These are phyloP conservation scores for Cheumatopsyche charites DNA, from an alignment of 1,140 invertebrate genomes.

Conservation along the genomic window DNA sequence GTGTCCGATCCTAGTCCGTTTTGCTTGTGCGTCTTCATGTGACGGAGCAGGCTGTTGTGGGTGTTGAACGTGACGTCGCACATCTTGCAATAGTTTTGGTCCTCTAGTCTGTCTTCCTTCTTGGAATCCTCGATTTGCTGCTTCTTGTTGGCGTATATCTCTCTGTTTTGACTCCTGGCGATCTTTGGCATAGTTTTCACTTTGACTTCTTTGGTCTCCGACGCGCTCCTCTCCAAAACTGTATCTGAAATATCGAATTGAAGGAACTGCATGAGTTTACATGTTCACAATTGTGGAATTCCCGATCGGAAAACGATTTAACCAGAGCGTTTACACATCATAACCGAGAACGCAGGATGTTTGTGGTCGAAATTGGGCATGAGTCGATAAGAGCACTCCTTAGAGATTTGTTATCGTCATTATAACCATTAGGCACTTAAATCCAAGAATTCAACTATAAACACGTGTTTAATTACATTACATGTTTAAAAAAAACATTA, in stretches of 20 bases:
- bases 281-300: too few relatives aligned
- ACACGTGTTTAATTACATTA: too few relatives aligned
- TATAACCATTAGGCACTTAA: too few relatives aligned
- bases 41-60: slow-evolving; percentile 87
- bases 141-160: not conserved
- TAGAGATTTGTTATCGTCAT: slow-evolving; percentile 35
- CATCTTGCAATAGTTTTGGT: slow-evolving; percentile 67
- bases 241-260: slow-evolving; percentile 33
- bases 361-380: slow-evolving; percentile 35
- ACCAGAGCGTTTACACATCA: not conserved
- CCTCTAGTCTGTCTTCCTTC: slow-evolving; percentile 28
- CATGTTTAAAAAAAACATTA: too few relatives aligned
- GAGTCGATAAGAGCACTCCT: slow-evolving; percentile 34
- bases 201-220: slow-evolving; percentile 41
- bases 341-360: slow-evolving; percentile 22
- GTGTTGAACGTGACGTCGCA: slow-evolving; percentile 86
- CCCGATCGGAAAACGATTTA: not conserved
- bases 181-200: slow-evolving; percentile 41
- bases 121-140: not conserved
- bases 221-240: slow-evolving; percentile 21
- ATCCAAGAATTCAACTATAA: too few relatives aligned
- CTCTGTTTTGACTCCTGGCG: slow-evolving; percentile 15
- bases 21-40: slow-evolving; percentile 74
- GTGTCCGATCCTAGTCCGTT: slow-evolving; percentile 57
- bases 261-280: too few relatives aligned